Percentiles rank a stretch among this genome's conserved stretches.
Evolutionary conservation across 2,888 invertebrate species (phyloP).

Genomic region (Apamea sordens): DNA sequence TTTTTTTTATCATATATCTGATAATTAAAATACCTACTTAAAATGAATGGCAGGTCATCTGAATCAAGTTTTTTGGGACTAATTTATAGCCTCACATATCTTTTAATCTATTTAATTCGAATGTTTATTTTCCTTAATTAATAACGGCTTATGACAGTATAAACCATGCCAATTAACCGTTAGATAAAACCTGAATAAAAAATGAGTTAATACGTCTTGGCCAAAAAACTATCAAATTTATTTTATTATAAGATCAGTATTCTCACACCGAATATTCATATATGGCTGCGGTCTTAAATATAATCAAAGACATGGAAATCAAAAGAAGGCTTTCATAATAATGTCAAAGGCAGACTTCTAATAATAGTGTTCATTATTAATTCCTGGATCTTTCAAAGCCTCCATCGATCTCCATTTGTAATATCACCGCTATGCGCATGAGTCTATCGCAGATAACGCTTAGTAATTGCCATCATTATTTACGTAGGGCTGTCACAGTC

Average conservation of each 20-base stretch:
- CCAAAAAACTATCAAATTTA: background rate
- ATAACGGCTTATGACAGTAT: background rate
- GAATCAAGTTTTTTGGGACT: background rate
- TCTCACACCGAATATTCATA: too few relatives aligned
- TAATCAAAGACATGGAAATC: background rate
- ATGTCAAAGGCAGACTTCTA: background rate
- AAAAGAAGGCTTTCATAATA: background rate
- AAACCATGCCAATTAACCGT: background rate
- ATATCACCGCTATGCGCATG: slow-evolving; percentile 42
- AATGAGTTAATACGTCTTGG: background rate
- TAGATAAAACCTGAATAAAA: background rate
- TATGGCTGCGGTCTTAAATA: background rate
- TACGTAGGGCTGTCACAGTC: slow-evolving; percentile 45
- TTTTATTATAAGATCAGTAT: background rate
- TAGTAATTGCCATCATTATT: slow-evolving; percentile 61
- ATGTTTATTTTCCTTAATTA: background rate
- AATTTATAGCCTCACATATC: background rate
- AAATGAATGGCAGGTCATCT: background rate
- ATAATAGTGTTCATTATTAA: slow-evolving; percentile 15
- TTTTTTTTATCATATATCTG: background rate
- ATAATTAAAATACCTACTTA: background rate
- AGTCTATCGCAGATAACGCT: slow-evolving; percentile 48
- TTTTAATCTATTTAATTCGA: background rate
- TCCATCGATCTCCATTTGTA: slow-evolving; percentile 59
- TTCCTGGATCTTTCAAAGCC: slow-evolving; percentile 41